Conservation (phyloP, 2,888 invertebrate genomes). For the Lithophane ornitopus region DNA sequence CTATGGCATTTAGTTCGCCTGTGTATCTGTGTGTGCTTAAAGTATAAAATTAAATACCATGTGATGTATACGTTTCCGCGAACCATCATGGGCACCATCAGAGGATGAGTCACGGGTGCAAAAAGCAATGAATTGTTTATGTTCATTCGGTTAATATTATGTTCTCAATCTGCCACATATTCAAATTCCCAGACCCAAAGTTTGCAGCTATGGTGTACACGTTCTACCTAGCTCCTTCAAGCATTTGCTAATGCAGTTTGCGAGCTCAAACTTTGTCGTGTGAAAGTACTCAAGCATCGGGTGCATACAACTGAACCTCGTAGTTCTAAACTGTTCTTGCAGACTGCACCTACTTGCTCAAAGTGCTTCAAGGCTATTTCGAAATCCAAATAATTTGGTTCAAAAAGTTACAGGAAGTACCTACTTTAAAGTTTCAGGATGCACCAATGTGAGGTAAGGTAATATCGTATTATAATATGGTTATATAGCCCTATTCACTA, state of each 20-base stretch:
- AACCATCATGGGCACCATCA: not conserved
- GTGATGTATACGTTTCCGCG: not conserved
- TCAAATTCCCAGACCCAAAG: conserved; percentile 1
- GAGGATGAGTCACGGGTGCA: not conserved
- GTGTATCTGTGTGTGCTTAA: no score
- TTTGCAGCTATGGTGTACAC: not conserved
- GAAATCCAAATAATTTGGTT: not conserved
- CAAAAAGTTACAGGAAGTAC: not conserved
- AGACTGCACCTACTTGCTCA: not conserved
- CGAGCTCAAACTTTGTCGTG: conserved; percentile 21
- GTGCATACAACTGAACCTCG: conserved; percentile 7
- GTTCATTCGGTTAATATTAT: not conserved
- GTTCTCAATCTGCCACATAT: not conserved
- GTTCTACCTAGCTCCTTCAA: not conserved
- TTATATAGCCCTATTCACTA: no score
- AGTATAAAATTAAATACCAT: no score
- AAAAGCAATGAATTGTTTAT: not conserved
- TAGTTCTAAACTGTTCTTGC: conserved; percentile 13
- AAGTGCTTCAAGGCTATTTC: conserved; percentile 13
- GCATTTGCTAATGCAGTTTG: conserved; percentile 14
- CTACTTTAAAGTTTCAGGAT: not conserved
- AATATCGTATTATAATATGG: no score
- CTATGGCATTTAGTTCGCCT: no score
- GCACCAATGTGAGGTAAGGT: not conserved
- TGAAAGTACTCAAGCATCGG: not conserved